These are phyloP conservation scores for Eilema depressum DNA, from an alignment of 2,888 invertebrate genomes.

Conservation along the genomic window DNA sequence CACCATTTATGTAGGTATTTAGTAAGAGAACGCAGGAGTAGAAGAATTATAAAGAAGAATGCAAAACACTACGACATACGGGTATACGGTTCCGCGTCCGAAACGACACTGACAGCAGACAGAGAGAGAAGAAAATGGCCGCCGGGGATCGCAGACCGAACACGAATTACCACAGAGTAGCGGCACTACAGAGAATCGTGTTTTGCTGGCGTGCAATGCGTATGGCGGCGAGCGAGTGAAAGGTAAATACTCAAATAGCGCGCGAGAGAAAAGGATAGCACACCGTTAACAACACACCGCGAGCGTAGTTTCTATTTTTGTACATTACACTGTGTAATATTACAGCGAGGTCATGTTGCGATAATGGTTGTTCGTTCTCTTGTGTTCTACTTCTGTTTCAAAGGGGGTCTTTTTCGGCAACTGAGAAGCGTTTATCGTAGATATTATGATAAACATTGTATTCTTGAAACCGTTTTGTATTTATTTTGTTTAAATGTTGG, in stretches of 20 bases:
- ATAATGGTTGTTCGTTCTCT: constrained; percentile 74
- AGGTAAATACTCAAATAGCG: constrained; percentile 34
- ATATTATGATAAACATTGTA: not conserved
- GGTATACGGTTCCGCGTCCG: constrained; percentile 65
- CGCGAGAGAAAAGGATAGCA: constrained; percentile 50
- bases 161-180: constrained; percentile 62
- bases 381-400: constrained; percentile 74
- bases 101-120: constrained; percentile 76
- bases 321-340: constrained; percentile 67
- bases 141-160: constrained; percentile 63
- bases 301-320: constrained; percentile 49
- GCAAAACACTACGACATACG: constrained; percentile 60
- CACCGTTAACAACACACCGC: constrained; percentile 25
- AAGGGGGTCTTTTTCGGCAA: constrained; percentile 27
- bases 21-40: constrained; percentile 68
- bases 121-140: constrained; percentile 85
- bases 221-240: constrained; percentile 50
- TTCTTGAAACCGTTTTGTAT: not conserved
- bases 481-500: not conserved
- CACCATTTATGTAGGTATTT: constrained; percentile 45
- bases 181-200: constrained; percentile 53
- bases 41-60: constrained; percentile 76
- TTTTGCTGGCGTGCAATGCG: constrained; percentile 31
- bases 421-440: not conserved
- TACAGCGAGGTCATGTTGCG: constrained; percentile 67